Base-by-base conservation (phyloP, 2,113 vertebrate genomes). In the Haliaeetus leucogaster region DNA sequence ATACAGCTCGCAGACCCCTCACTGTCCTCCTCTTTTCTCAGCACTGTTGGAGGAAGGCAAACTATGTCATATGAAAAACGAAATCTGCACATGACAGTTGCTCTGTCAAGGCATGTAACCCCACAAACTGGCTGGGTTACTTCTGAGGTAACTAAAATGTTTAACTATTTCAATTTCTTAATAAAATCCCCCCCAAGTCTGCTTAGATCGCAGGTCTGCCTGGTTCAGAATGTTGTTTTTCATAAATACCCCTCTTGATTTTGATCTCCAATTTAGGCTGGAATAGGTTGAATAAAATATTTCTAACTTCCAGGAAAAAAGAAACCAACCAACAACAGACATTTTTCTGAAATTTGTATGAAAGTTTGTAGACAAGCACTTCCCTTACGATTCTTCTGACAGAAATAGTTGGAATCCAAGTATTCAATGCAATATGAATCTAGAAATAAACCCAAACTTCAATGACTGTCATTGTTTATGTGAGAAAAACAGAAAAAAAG, bases 1-100 rank as follows among this genome's bases (percentile, higher is more conserved):
- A 2, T 11, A 38, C 3, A 59, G 3, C 9, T 79, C 47, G 66
- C 34, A 47, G 19, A 4, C 4, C 1, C 0, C 47, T 72, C 27
- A 19, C 10, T 50, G 13, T 11, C 14, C 13, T 53, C 18, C 13
- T 66, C 8, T 66, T 70, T 73, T 53, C 16, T 89, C 68, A 32
- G 32, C 14, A 45, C 9, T 11, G 26, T 1, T 56, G 13, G 10
- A 21, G 13, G 9, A 63, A 50, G 11, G 19, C 4, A 63, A 90
- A 76, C 25, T 23, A 15, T 13, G 3, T 30, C 16, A 40, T 5
- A 40, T 4, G 17, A n/a, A 45, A 92, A 48, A 73, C 3, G 2
- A 67, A 74, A 76, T 16, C 27, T 52, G 17, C 30, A 23, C 18
- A 18, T 16, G 36, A 14, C 3, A 56, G 34, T 16, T 18, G 4